Evolutionary conservation across 2,888 invertebrate species (phyloP), one percentile per base, ranked within the genome.

Genomic region (Campoletis raptor): DNA sequence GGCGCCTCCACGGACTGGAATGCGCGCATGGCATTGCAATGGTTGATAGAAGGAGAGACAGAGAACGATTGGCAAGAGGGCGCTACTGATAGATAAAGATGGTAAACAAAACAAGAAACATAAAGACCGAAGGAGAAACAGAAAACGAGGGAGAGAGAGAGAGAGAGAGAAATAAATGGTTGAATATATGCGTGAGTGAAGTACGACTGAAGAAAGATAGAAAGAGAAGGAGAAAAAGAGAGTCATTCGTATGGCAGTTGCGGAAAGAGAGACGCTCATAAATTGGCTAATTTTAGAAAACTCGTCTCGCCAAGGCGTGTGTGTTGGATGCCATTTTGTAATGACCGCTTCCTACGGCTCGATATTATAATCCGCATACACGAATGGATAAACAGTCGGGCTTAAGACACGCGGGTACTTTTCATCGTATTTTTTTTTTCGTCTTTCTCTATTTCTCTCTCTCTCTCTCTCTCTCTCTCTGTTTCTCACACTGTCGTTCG

Each of bases 271-370:
- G 88, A 89, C 87, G 90, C 89, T 89, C 90, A 88, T 90, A 90
- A 90, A 90, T 90, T 89, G 88, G 90, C 90, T 90, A 90, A 90
- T 90, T 90, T 90, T 90, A 90, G 89, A 90, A 89, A 91, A 91
- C 91, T 85, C 86, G 90, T 90, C 90, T 90, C 88, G 85, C 79
- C 88, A 88, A 81, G 77, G 61, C 61, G 86, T 80, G 84, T 52
- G 70, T 66, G 77, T 73, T 76, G 86, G 85, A 89, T 87, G 86
- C 87, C 88, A 91, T 90, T 89, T 90, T 89, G 89, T 89, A 90
- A 91, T 86, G 88, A 83, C 78, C 87, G 83, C 87, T 88, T 88
- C 89, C 86, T 79, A 77, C 84, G 77, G 78, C 79, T 77, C 76
- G 73, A 83, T 54, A 89, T 83, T 83, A 85, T 86, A 85, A 85